Conservation (phyloP, 2,888 invertebrate species). For the Merodon equestris region DNA sequence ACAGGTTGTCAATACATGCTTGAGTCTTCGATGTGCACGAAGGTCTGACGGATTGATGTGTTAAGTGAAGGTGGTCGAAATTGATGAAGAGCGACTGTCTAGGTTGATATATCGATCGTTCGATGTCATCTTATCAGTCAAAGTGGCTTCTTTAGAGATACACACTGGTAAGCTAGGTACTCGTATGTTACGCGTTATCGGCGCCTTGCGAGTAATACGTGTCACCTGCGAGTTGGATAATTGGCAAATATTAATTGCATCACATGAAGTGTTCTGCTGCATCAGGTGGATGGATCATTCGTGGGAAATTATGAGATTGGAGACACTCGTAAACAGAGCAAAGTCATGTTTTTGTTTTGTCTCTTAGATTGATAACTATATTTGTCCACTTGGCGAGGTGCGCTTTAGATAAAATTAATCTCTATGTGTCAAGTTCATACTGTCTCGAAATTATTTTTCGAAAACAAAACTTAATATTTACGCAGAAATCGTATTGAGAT, state of each 20-base stretch:
- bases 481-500: too few relatives aligned
- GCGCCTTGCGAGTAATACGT: conserved; percentile 2
- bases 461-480: too few relatives aligned
- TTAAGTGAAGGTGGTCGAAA: conserved; percentile 22
- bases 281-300: conserved; percentile 3
- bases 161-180: too few relatives aligned
- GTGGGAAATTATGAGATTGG: too few relatives aligned
- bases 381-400: too few relatives aligned
- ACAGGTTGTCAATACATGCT: background rate
- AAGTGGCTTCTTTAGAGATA: conserved; percentile 30
- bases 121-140: conserved; percentile 48
- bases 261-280: conserved; percentile 17
- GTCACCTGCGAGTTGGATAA: background rate
- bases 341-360: too few relatives aligned
- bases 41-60: too few relatives aligned
- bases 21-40: background rate
- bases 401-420: too few relatives aligned
- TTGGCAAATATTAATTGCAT: conserved; percentile 16
- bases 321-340: too few relatives aligned
- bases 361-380: too few relatives aligned
- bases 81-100: background rate
- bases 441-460: too few relatives aligned
- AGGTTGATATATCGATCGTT: background rate
- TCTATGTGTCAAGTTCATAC: too few relatives aligned
- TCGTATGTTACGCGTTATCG: background rate